Evolutionary conservation across 2,113 vertebrate genomes (phyloP).

Genomic region (Erythrocercus mccallii): DNA sequence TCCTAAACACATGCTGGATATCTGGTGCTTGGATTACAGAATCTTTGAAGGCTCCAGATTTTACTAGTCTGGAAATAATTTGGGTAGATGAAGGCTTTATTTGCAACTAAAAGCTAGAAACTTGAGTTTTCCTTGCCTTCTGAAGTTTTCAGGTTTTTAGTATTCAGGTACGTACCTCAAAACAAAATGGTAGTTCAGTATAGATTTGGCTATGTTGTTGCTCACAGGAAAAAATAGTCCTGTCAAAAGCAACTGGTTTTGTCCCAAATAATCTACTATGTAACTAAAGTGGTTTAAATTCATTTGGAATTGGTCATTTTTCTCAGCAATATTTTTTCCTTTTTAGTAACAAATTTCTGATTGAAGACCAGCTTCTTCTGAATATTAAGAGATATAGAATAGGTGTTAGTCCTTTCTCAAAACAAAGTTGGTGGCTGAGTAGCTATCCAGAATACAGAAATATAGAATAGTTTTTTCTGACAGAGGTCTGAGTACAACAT

Average conservation of each 20-base stretch:
- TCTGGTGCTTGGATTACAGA: neutral
- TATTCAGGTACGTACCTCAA: neutral
- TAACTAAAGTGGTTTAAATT: neutral
- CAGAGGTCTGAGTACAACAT: neutral
- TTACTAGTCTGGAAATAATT: neutral
- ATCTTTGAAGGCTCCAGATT: neutral
- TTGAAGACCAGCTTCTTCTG: neutral
- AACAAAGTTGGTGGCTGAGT: neutral
- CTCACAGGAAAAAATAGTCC: neutral
- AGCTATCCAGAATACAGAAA: neutral
- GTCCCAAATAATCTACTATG: neutral
- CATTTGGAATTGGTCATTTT: neutral
- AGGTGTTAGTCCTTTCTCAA: neutral
- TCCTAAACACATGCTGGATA: neutral
- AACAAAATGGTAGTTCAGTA: neutral
- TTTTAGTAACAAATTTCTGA: neutral
- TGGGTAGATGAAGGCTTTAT: neutral
- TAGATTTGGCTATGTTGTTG: neutral
- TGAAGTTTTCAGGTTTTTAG: neutral
- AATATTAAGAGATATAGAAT: neutral
- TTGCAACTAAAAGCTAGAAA: neutral
- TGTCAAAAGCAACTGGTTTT: neutral
- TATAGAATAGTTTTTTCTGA: neutral
- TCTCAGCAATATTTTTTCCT: neutral
- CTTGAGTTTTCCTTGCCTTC: neutral